Percentiles rank a stretch among this genome's conserved stretches.
phyloP scores from a whole-genome alignment of 2,797 vertebrate genomes.

The Chelonia mydas region DNA sequence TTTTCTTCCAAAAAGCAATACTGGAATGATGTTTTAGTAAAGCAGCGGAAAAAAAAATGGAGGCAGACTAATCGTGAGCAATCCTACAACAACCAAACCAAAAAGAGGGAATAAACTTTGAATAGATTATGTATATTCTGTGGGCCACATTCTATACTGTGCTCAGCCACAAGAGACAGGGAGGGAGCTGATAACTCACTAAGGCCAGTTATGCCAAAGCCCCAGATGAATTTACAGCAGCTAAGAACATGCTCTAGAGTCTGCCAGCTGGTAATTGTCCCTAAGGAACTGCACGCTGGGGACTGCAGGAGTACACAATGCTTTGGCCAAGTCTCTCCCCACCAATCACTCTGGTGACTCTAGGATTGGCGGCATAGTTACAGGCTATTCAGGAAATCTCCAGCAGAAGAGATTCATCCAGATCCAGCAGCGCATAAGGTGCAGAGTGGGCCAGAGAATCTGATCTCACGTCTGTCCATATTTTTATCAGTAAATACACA shows the following conservation, averaged over 20 bases:
- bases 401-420: background rate
- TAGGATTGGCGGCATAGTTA: background rate
- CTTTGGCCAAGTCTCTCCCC: background rate
- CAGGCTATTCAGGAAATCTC: background rate
- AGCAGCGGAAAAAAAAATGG: background rate
- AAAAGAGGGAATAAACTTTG: background rate
- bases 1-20: background rate
- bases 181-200: background rate
- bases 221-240: background rate
- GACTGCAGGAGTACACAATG: accelerated
- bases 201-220: background rate
- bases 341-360: background rate
- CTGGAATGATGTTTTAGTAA: background rate
- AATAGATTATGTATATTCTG: background rate
- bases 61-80: background rate
- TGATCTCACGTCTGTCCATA: background rate
- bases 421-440: background rate
- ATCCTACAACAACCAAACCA: background rate
- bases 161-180: background rate
- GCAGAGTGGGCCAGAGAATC: background rate
- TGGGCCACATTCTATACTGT: background rate
- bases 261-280: accelerated
- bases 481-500: background rate
- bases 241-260: background rate
- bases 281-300: background rate